Conservation (phyloP, 2,888 invertebrate species). For the Ichneumoninae sp. region DNA sequence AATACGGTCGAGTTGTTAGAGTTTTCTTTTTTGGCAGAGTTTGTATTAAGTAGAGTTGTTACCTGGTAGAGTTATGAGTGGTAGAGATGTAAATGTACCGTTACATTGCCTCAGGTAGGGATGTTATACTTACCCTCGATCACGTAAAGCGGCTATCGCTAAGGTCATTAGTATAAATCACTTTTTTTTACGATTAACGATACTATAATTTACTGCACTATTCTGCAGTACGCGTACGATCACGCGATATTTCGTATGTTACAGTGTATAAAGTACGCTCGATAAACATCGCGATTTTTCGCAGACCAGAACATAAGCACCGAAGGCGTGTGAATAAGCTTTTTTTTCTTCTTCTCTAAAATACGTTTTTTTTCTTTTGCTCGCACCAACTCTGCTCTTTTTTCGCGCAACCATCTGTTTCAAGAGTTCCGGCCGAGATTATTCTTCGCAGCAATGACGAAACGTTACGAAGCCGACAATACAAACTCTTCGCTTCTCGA, state of each 20-base stretch:
- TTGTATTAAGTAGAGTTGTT: too few relatives aligned
- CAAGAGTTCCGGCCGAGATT: constrained; percentile 8
- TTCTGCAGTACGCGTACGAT: constrained; percentile 2
- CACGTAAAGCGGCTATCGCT: constrained; percentile 70
- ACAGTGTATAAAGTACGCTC: neutral
- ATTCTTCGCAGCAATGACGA: constrained; percentile 2
- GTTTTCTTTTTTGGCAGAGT: too few relatives aligned
- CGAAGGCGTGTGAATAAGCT: constrained; percentile 16
- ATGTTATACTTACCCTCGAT: constrained; percentile 67
- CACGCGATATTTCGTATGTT: neutral
- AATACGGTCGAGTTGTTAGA: too few relatives aligned
- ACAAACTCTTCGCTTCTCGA: neutral
- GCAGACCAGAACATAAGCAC: constrained; percentile 12
- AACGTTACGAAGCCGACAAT: neutral
- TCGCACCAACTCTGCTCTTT: neutral
- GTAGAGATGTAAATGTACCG: neutral
- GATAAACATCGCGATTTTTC: neutral
- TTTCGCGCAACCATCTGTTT: neutral
- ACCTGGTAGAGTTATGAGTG: too few relatives aligned
- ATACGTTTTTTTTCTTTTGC: neutral
- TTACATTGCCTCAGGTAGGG: constrained; percentile 35
- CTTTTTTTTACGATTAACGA: constrained; percentile 45
- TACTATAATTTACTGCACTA: constrained; percentile 22
- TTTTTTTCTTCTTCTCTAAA: neutral
- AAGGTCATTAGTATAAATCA: constrained; percentile 70